These are phyloP conservation scores for Phortica variegata DNA, from an alignment of 1,140 invertebrate genomes.

Conservation along the genomic window DNA sequence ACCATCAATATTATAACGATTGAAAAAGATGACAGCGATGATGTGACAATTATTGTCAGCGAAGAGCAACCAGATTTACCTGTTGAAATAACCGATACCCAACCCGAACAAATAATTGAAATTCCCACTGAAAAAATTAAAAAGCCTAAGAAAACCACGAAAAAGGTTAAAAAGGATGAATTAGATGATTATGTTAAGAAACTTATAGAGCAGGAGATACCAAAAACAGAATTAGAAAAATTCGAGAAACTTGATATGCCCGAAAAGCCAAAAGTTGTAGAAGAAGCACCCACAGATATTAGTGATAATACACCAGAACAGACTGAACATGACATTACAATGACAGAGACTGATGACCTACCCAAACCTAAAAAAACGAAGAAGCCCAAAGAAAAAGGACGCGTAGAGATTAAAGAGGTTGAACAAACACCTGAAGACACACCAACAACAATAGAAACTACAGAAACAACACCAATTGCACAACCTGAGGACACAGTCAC, in stretches of 20 bases:
- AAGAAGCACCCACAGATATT: conserved; percentile 5
- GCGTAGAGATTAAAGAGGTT: conserved; percentile 6
- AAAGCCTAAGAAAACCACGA: conserved; percentile 46
- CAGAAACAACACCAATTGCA: conserved; percentile 32
- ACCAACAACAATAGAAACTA: conserved; percentile 30
- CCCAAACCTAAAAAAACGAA: conserved; percentile 33
- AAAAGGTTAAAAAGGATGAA: conserved; percentile 41
- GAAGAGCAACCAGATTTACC: conserved; percentile 29
- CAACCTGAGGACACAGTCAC: conserved; percentile 52
- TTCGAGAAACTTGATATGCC: conserved; percentile 45
- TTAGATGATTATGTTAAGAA: conserved; percentile 39
- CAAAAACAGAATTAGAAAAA: conserved; percentile 39
- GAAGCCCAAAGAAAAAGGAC: conserved; percentile 12
- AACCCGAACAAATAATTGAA: conserved; percentile 29
- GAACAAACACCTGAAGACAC: conserved; percentile 23
- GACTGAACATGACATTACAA: conserved; percentile 5
- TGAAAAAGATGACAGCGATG: conserved; percentile 50
- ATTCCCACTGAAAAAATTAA: conserved; percentile 31
- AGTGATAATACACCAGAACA: conserved; percentile 10
- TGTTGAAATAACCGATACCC: conserved; percentile 10
- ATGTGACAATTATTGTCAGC: conserved; percentile 39
- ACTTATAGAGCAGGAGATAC: conserved; percentile 44
- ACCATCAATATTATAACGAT: conserved; percentile 54
- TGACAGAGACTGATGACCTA: conserved; percentile 16
- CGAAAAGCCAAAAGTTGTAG: conserved; percentile 25